Evolutionary conservation across 2,888 invertebrate species (phyloP).

Genomic region (Phortica magna): DNA sequence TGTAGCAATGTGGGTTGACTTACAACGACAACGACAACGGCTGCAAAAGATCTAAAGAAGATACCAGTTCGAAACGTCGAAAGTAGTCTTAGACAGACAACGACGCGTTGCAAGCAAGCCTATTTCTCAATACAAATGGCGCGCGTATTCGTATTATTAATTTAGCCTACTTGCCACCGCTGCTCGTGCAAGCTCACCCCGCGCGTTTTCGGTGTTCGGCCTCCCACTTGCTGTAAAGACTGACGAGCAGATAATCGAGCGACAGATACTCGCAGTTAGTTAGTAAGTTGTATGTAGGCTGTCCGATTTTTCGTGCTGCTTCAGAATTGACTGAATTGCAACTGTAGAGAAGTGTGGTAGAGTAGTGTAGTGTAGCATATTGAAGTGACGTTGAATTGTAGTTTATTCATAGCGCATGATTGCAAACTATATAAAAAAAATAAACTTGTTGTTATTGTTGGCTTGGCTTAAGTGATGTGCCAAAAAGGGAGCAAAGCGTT

Average conservation of each 20-base stretch:
- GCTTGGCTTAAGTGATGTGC: neutral
- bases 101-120: constrained; percentile 8
- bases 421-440: neutral
- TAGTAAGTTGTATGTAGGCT: constrained; percentile 27
- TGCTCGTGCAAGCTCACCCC: neutral
- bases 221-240: neutral
- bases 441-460: constrained; percentile 3
- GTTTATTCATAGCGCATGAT: constrained; percentile 8
- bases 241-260: constrained; percentile 19
- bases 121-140: constrained; percentile 13
- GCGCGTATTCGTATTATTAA: constrained; percentile 16
- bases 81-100: neutral
- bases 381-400: neutral
- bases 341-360: neutral
- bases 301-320: neutral
- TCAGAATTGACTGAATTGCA: neutral
- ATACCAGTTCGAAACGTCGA: constrained; percentile 4
- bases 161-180: constrained; percentile 15
- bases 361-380: neutral
- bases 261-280: constrained; percentile 24
- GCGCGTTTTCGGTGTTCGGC: neutral
- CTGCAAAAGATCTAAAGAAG: constrained; percentile 13
- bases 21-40: constrained; percentile 7
- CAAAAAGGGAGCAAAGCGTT: neutral
- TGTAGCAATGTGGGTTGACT: constrained; percentile 20